phyloP scores from a whole-genome alignment of 2,113 vertebrate genomes.

The Hippocampus zosterae region DNA sequence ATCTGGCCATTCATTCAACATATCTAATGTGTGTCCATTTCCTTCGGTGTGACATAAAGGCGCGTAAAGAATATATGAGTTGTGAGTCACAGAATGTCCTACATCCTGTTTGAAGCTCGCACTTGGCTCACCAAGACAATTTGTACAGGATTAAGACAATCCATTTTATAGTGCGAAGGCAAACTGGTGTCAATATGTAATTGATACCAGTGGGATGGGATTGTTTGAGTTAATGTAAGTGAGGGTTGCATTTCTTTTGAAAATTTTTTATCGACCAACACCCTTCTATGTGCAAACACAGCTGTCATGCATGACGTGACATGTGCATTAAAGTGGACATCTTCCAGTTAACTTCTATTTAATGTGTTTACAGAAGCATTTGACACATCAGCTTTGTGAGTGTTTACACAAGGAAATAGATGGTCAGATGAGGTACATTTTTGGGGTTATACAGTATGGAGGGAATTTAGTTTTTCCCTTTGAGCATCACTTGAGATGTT shows the following conservation, averaged over 20 bases:
- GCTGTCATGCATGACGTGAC: background rate
- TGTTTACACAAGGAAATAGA: background rate
- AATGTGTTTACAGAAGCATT: background rate
- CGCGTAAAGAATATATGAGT: background rate
- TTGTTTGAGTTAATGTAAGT: slow-evolving; percentile 20
- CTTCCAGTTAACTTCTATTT: background rate
- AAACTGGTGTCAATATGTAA: background rate
- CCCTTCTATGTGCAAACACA: slow-evolving; percentile 5
- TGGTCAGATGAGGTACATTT: background rate
- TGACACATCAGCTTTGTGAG: background rate
- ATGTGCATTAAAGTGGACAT: background rate
- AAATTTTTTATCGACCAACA: background rate
- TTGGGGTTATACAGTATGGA: background rate
- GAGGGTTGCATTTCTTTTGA: background rate
- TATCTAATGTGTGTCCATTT: background rate
- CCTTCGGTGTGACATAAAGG: background rate
- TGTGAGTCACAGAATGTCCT: background rate
- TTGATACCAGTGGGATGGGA: background rate
- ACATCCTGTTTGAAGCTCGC: slow-evolving; percentile 14
- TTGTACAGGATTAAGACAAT: background rate
- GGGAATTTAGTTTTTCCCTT: slow-evolving; percentile 1
- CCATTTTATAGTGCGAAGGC: background rate
- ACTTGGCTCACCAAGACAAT: background rate
- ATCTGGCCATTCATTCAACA: slow-evolving; percentile 3
- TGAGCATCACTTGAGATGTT: background rate